Evolutionary conservation across 2,113 vertebrate species (phyloP).

Genomic region (Morone saxatilis): DNA sequence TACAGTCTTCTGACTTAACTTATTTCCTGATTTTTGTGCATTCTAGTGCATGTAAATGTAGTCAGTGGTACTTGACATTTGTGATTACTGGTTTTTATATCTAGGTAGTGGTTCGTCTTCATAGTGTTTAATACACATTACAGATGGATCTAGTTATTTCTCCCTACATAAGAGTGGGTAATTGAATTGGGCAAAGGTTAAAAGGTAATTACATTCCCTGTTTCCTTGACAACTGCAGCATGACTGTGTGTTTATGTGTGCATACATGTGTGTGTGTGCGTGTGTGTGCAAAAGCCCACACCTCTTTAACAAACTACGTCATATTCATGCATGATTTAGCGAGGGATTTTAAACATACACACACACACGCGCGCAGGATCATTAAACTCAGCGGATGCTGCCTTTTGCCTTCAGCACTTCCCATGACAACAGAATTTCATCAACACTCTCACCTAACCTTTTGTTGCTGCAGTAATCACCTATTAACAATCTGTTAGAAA

Average conservation of each 20-base stretch:
- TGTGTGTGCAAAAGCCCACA: slow-evolving; percentile 23
- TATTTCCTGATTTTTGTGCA: not conserved
- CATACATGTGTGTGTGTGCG: not conserved
- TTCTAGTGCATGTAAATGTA: not conserved
- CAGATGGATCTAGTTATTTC: not conserved
- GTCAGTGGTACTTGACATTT: not conserved
- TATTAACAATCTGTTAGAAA: slow-evolving; percentile 75
- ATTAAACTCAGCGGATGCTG: slow-evolving; percentile 63
- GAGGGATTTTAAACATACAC: slow-evolving; percentile 60
- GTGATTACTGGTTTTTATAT: not conserved
- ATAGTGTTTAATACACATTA: not conserved
- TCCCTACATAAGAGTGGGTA: not conserved
- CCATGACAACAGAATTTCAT: slow-evolving; percentile 75
- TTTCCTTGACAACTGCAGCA: slow-evolving; percentile 14
- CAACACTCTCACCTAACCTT: slow-evolving; percentile 73
- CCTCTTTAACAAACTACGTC: slow-evolving; percentile 65
- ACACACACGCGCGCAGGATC: slow-evolving; percentile 55
- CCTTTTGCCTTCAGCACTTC: slow-evolving; percentile 68
- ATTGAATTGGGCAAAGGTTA: not conserved
- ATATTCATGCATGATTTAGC: slow-evolving; percentile 68
- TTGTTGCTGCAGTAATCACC: slow-evolving; percentile 72
- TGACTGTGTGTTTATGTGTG: not conserved
- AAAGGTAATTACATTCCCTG: not conserved
- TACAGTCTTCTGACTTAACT: not conserved
- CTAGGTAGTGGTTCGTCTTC: not conserved